phyloP scores from a whole-genome alignment of 2,797 vertebrate genomes.

The Peromyscus attwateri region DNA sequence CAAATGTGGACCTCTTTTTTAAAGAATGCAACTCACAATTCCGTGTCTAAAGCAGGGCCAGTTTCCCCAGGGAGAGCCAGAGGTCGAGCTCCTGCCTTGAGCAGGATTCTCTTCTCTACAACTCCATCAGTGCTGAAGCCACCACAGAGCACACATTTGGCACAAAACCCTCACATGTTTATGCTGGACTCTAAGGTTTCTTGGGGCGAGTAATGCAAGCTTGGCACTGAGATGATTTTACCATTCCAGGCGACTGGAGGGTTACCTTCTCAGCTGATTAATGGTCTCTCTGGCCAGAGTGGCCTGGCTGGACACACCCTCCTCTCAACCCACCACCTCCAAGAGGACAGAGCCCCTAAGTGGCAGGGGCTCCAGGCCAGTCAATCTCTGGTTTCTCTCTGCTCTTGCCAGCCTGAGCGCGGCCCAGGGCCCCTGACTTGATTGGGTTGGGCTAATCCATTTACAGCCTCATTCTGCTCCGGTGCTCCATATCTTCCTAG shows the following conservation, averaged over 20 bases:
- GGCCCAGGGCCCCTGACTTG: not conserved
- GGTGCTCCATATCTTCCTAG: not conserved
- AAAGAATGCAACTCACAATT: not conserved
- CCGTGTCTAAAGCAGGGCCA: not conserved
- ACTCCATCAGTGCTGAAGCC: not conserved
- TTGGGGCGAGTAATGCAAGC: not conserved
- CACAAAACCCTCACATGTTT: not conserved
- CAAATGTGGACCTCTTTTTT: not conserved
- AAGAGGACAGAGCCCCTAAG: not conserved
- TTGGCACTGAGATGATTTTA: not conserved
- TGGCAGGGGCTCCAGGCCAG: not conserved
- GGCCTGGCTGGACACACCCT: not conserved
- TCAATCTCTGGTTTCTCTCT: not conserved
- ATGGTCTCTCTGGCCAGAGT: accelerated
- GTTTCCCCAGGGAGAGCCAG: not conserved
- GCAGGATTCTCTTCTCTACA: not conserved
- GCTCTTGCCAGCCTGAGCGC: not conserved
- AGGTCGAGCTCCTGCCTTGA: not conserved
- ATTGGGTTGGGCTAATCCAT: slow-evolving; percentile 53
- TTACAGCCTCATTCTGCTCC: not conserved
- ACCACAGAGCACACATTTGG: not conserved
- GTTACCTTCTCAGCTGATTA: too few species aligned
- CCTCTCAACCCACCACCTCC: accelerated
- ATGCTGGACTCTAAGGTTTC: not conserved
- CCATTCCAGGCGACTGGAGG: not conserved